phyloP scores from a whole-genome alignment of 2,888 invertebrate species.

The Bibio marci region DNA sequence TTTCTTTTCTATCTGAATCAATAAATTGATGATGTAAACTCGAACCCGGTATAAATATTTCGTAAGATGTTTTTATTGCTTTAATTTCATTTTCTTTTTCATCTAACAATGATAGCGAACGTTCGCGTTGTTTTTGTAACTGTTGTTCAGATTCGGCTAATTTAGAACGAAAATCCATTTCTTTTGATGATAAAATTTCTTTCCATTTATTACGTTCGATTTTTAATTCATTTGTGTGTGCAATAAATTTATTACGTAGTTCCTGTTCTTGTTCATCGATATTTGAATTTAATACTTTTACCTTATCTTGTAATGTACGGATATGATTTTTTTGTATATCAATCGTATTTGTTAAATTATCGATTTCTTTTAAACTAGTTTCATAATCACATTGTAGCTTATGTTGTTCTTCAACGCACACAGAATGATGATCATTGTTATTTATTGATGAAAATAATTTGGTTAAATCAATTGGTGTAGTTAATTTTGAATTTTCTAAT shows the following conservation, averaged over 20 bases:
- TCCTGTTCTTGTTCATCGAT: constrained; percentile 46
- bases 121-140: constrained; percentile 57
- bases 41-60: constrained; percentile 26
- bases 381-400: constrained; percentile 39
- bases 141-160: constrained; percentile 50
- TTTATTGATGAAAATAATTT: constrained; percentile 30
- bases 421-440: constrained; percentile 28
- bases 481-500: constrained; percentile 38
- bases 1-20: not conserved
- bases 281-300: constrained; percentile 42
- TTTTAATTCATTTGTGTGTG: constrained; percentile 33
- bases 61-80: constrained; percentile 37
- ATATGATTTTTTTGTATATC: constrained; percentile 41
- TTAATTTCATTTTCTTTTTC: constrained; percentile 64
- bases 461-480: constrained; percentile 41
- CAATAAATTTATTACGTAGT: constrained; percentile 38
- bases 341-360: constrained; percentile 20
- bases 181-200: constrained; percentile 20
- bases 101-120: constrained; percentile 57
- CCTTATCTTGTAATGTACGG: constrained; percentile 45
- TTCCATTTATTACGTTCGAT: constrained; percentile 24
- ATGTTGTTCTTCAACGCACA: constrained; percentile 48
- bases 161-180: constrained; percentile 35
- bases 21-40: not conserved
- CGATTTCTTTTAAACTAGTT: constrained; percentile 17